Base-by-base conservation (phyloP, 92 coral and sea anemone species). In the Epizoanthus fatuus region DNA sequence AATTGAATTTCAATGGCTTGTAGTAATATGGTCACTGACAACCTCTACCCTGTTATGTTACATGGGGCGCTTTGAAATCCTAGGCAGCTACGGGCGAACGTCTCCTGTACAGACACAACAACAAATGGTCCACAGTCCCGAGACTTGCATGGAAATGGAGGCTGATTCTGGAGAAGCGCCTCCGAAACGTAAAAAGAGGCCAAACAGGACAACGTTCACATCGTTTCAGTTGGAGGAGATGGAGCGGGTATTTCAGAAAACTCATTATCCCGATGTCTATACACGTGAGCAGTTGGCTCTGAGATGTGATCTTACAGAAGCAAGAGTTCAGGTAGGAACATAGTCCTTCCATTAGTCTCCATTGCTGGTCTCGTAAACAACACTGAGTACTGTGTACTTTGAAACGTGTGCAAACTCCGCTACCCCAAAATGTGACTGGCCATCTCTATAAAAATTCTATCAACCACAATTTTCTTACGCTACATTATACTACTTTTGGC, bases 141-240 rank as follows among this genome's bases (percentile, higher is more conserved):
- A 91, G 52, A 84, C 90, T 9, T 95, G 98, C 29, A 85, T 83
- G 90, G 98, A 95, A 54, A 95, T 97, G 98, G 99, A 97, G 72
- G 81, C 92, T 4, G 90, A 90, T 19, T 71, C 79, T 25, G 89
- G 86, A 53, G 99, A 97, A n/a, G 74, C 98, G 19, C 78, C 99
- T 14, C 95, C 96, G 42, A 97, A 97, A 81, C 96, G 99, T 60
- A 97, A 97, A 84, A 97, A 97, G 87, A 92, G 99, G 57, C 95
- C 98, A 35, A 97, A 97, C 82, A 86, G 99, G 56, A 97, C 99
- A 7, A 97, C 99, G 10, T 97, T 97, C 81, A 97, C 99, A 6
- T 97, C 99, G n/a, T 97, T 91, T 80, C 99, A 97, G 75, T 92
- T 97, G 38, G 99, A 97, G 68, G 99, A 97, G 78, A 97, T 97